Evolutionary conservation across 2,888 invertebrate genomes (phyloP).

Genomic region (Geotrupes spiniger): DNA sequence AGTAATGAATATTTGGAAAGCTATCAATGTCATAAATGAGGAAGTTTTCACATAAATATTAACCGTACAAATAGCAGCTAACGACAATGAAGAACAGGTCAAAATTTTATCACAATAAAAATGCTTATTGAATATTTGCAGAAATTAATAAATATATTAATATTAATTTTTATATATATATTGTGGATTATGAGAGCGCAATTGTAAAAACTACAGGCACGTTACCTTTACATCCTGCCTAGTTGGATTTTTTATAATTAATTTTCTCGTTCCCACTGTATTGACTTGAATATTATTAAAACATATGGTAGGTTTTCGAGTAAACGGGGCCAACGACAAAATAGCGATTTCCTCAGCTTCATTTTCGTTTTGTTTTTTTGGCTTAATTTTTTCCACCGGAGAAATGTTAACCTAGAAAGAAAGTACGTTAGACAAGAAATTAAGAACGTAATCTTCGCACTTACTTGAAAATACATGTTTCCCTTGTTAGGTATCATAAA

Average conservation of each 20-base stretch:
- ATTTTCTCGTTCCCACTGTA: constrained; percentile 52
- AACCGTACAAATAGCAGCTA: no score
- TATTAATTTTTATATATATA: no score
- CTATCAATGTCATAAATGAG: no score
- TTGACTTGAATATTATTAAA: constrained; percentile 65
- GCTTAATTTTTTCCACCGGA: constrained; percentile 7
- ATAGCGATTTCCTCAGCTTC: constrained; percentile 53
- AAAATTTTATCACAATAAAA: no score
- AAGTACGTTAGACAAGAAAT: neutral
- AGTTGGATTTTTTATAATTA: constrained; percentile 61
- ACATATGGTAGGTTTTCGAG: constrained; percentile 63
- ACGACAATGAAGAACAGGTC: no score
- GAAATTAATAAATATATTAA: no score
- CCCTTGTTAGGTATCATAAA: no score
- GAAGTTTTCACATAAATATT: no score
- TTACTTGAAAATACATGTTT: constrained; percentile 11
- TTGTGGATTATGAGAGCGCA: no score
- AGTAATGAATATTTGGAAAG: no score
- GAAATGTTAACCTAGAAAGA: constrained; percentile 12
- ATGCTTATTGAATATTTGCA: no score
- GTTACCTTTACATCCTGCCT: constrained; percentile 50
- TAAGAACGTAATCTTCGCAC: neutral
- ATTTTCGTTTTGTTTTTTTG: constrained; percentile 14
- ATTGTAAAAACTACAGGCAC: no score
- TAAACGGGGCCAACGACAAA: constrained; percentile 64